These are phyloP conservation scores for Serranus cabrilla DNA, from an alignment of 2,797 vertebrate species.

Conservation along the genomic window DNA sequence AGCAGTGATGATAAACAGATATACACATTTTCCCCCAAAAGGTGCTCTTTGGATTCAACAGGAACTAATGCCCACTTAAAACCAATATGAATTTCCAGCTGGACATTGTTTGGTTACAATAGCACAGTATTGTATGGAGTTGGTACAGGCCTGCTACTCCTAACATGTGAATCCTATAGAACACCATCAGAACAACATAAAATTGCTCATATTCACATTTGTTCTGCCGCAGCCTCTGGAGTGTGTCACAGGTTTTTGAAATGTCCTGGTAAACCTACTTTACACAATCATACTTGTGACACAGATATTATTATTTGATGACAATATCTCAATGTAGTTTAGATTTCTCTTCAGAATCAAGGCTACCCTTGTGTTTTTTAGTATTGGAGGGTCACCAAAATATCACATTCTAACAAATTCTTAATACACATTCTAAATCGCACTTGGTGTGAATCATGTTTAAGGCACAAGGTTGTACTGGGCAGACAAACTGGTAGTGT, in stretches of 20 bases:
- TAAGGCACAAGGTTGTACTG: constrained; percentile 62
- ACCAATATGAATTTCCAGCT: constrained; percentile 16
- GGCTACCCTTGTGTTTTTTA: neutral
- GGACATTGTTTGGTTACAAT: constrained; percentile 41
- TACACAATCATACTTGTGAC: neutral
- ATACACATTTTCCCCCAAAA: constrained; percentile 5
- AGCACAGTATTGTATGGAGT: constrained; percentile 7
- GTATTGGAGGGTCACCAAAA: neutral
- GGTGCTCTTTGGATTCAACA: constrained; percentile 64
- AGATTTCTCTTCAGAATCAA: neutral
- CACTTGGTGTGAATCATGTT: constrained; percentile 50
- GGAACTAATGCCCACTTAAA: constrained; percentile 18
- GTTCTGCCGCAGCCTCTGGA: constrained; percentile 1
- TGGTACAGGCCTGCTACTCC: constrained; percentile 36
- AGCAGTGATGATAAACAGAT: constrained; percentile 24
- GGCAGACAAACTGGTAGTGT: neutral
- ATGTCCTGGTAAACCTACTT: neutral
- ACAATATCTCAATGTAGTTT: neutral
- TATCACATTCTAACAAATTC: neutral
- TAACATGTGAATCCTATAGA: neutral
- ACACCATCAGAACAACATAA: constrained; percentile 5
- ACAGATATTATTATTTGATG: neutral
- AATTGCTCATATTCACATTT: constrained; percentile 21
- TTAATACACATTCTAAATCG: too few species aligned
- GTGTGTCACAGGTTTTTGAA: constrained; percentile 16